Evolutionary conservation across 2,113 vertebrate genomes (phyloP), one percentile per base, ranked within the genome.

Genomic region (Nannobrachium achirus): DNA sequence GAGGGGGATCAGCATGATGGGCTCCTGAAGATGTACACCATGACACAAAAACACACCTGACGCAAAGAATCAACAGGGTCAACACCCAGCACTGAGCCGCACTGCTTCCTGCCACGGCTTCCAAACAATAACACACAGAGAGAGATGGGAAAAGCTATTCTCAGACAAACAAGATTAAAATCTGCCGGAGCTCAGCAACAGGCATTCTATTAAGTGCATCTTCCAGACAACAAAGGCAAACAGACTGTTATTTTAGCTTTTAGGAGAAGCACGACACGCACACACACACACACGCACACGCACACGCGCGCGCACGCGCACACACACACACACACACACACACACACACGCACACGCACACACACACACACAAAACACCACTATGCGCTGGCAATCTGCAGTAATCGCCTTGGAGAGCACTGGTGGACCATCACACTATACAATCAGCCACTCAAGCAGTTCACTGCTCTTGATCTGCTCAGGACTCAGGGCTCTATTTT

Each of bases 401-500:
- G 76, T 82, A 78, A 84, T 87, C 77, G 78, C 72, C 66, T 55
- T 56, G 73, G 65, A 87, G 80, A 90, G 79, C 87, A 33, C 6
- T 90, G 89, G 58, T 90, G 86, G 89, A 91, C 91, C 91, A 90
- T 93, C 89, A 91, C 89, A 91, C 75, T 63, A 73, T 73, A 79
- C 75, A 88, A 86, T 89, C 85, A 85, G 38, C 66, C 63, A 67
- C 60, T 65, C 59, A 53, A 72, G 66, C 69, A 56, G 44, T 61
- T 58, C 70, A 76, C 20, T n/a, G 58, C 77, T 58, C 73, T 51
- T 25, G 20, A 25, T 25, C 20, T 25, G 20, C 20, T 33, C 25
- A 33, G 25, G 25, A 33, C n/a, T n/a, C n/a, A n/a, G n/a, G n/a
- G n/a, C n/a, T n/a, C n/a, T n/a, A n/a, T n/a, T n/a, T n/a, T n/a